Percentiles rank a stretch among this genome's conserved stretches.
phyloP scores from a whole-genome alignment of 2,888 invertebrate genomes.

The Cabera pusaria region DNA sequence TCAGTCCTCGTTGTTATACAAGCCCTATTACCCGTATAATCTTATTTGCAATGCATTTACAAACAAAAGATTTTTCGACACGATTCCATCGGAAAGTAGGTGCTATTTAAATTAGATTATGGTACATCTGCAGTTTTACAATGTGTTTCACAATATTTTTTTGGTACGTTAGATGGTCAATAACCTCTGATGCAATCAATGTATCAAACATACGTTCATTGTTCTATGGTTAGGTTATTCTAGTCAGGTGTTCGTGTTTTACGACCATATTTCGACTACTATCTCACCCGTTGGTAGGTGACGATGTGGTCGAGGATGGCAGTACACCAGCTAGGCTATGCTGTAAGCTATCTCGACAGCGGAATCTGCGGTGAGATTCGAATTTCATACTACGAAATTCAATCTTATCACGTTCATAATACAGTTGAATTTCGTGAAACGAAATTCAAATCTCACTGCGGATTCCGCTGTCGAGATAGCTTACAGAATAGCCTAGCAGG shows the following conservation, averaged over 20 bases:
- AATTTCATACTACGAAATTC: too few species aligned
- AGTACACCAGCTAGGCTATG: too few species aligned
- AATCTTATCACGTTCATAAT: too few species aligned
- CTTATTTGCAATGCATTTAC: conserved; percentile 39
- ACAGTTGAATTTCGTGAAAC: too few species aligned
- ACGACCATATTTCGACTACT: too few species aligned
- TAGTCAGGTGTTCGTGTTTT: conserved; percentile 10
- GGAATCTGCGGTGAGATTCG: too few species aligned
- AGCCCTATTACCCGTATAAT: conserved; percentile 33
- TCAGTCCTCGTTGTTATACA: conserved; percentile 27
- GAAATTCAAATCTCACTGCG: too few species aligned
- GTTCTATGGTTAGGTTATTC: conserved; percentile 4
- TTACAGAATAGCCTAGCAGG: too few species aligned
- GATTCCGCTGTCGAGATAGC: too few species aligned
- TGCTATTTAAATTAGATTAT: conserved; percentile 31
- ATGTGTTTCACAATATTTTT: conserved; percentile 17
- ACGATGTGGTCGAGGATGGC: too few species aligned
- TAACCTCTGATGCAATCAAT: conserved; percentile 19
- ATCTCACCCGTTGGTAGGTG: too few species aligned
- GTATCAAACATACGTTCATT: conserved; percentile 10
- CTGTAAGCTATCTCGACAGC: too few species aligned
- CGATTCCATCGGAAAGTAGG: conserved; percentile 25
- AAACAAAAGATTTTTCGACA: conserved; percentile 38
- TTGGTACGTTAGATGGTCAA: conserved; percentile 19
- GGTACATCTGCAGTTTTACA: conserved; percentile 18